Evolutionary conservation across 2,888 invertebrate genomes (phyloP), one percentile per base, ranked within the genome.

Genomic region (Ditula angustiorana): DNA sequence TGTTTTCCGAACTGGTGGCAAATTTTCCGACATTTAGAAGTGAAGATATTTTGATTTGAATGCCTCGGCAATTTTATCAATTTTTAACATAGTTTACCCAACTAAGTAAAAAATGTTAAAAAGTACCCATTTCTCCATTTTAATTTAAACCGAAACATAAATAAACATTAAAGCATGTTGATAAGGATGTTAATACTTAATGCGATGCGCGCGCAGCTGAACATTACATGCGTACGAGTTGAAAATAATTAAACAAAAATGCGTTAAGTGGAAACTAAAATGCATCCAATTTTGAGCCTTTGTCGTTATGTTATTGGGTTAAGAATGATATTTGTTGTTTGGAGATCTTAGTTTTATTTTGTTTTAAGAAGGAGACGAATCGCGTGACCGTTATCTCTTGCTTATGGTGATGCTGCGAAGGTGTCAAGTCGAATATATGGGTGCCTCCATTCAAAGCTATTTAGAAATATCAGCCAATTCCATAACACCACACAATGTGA

Each of bases 171-270:
- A n/a, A 44, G 16, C 44, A 53, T 46, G 13, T n/a, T 24, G 52
- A 61, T 61, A 53, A 53, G 16, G 4, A 44, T 26, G 61, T 47
- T 23, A 52, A 52, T 44, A 46, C 2, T 57, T 47, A 56, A 60
- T 33, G 24, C 23, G 11, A 19, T 53, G 61, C 53, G 53, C 61
- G 13, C 53, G 55, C 61, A 26, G 61, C 44, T 33, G 28, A 60
- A 11, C 26, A 21, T 11, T 50, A 28, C 28, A 46, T 28, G 61
- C 55, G 46, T 55, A 55, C n/a, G 44, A 19, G 53, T 35, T n/a
- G 24, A 46, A 26, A 44, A 46, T 3, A 13, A 10, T n/a, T 21
- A 8, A n/a, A 33, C 28, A 16, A 46, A 23, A 46, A 46, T 19
- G 50, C 11, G 5, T 21, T 19, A 52, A 21, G 19, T 11, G 1